A percentile compares a stretch with the other conserved stretches of the same genome.
These are phyloP conservation scores for Palloptera scutellata DNA, from an alignment of 2,888 invertebrate species.

Conservation along the genomic window DNA sequence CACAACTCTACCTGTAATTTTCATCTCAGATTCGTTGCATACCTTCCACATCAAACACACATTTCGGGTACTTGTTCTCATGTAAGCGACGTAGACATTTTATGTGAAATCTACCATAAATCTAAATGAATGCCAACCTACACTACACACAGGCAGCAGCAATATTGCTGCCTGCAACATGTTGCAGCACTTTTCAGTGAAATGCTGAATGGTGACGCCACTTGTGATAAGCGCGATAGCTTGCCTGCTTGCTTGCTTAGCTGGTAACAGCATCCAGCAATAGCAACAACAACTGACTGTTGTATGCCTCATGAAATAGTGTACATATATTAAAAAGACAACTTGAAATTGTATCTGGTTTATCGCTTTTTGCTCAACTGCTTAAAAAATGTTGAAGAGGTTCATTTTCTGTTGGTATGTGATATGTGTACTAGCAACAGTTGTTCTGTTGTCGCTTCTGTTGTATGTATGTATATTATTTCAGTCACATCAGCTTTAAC, in stretches of 20 bases:
- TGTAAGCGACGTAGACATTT: conserved; percentile 24
- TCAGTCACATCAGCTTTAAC: conserved; percentile 25
- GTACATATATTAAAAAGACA: conserved; percentile 46
- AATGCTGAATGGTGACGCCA: conserved; percentile 13
- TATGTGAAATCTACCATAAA: conserved; percentile 36
- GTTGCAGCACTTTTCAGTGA: conserved; percentile 29
- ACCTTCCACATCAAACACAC: too few species aligned
- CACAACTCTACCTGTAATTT: too few species aligned
- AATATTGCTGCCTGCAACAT: conserved; percentile 42
- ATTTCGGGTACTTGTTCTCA: not conserved
- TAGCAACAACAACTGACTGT: conserved; percentile 11
- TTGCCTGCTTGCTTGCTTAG: conserved; percentile 44
- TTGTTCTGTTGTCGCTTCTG: too few species aligned
- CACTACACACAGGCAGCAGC: conserved; percentile 38
- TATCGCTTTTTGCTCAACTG: conserved; percentile 26
- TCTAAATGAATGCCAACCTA: conserved; percentile 41
- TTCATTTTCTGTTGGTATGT: conserved; percentile 17
- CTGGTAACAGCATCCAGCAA: not conserved
- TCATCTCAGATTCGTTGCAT: too few species aligned
- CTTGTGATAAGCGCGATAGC: conserved; percentile 41
- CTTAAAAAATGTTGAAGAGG: conserved; percentile 20
- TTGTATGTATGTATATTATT: conserved; percentile 37
- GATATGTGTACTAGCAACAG: not conserved
- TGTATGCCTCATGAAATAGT: not conserved
- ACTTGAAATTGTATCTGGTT: conserved; percentile 56